phyloP scores from a whole-genome alignment of 2,113 vertebrate genomes.

The Marmota flaviventris region DNA sequence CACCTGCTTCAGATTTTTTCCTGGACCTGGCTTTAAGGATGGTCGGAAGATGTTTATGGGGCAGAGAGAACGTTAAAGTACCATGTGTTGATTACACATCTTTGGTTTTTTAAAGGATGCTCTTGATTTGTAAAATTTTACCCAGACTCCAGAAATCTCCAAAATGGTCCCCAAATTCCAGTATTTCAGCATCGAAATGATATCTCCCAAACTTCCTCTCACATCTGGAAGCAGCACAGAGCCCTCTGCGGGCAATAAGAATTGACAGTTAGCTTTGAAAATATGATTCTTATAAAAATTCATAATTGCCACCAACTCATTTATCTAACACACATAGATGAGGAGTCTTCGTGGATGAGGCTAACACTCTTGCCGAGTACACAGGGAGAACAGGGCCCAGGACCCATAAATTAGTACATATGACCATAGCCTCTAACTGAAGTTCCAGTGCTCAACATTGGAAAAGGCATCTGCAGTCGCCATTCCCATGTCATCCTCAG shows the following conservation, averaged over 20 bases:
- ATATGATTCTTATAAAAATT: not conserved
- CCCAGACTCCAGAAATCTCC: not conserved
- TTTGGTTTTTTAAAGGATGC: not conserved
- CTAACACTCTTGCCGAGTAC: not conserved
- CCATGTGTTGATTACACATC: not conserved
- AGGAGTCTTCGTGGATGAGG: not conserved
- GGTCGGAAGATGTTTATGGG: not conserved
- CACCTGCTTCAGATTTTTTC: not conserved
- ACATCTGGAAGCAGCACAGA: not conserved
- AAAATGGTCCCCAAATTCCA: constrained; percentile 10
- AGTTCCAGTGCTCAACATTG: not conserved
- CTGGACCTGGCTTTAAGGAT: not conserved
- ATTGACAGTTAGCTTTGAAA: constrained; percentile 10
- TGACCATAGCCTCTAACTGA: not conserved
- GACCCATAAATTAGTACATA: not conserved
- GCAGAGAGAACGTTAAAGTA: not conserved
- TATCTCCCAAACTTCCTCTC: not conserved
- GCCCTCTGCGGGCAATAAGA: not conserved
- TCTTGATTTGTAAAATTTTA: constrained; percentile 16
- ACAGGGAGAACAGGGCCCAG: not conserved
- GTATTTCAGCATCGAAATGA: not conserved
- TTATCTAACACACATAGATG: not conserved
- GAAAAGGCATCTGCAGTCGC: not conserved
- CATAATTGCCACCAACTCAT: not conserved
- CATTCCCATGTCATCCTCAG: not conserved